Percentiles rank a stretch among this genome's conserved stretches.
phyloP scores from a whole-genome alignment of 2,113 vertebrate genomes.

The Rissa tridactyla region DNA sequence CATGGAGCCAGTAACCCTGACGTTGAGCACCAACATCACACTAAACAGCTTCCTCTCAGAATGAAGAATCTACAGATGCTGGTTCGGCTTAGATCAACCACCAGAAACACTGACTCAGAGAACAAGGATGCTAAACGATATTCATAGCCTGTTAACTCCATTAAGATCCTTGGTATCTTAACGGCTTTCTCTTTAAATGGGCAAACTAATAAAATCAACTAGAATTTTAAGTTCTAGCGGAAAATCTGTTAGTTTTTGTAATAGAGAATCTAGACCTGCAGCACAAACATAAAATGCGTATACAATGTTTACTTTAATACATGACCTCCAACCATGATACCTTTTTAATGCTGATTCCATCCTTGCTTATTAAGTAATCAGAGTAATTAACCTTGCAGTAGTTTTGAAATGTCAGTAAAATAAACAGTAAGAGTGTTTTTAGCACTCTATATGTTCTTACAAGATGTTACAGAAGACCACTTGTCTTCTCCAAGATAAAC shows the following conservation, averaged over 20 bases:
- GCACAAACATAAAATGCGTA: neutral
- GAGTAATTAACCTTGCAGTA: neutral
- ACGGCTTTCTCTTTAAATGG: neutral
- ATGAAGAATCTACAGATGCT: neutral
- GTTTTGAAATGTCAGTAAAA: neutral
- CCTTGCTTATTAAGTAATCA: neutral
- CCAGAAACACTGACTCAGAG: neutral
- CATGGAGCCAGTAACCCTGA: neutral
- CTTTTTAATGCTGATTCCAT: neutral
- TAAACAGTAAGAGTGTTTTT: neutral
- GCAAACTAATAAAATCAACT: neutral
- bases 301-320: neutral
- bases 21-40: neutral
- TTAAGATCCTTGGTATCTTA: neutral
- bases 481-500: neutral
- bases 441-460: neutral
- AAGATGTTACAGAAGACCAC: neutral
- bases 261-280: neutral
- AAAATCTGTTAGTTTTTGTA: neutral
- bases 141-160: neutral
- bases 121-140: neutral
- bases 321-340: neutral
- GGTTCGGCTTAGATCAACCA: neutral
- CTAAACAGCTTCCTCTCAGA: neutral
- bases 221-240: neutral